Conservation (phyloP, 2,113 vertebrate genomes). For the Numida meleagris region DNA sequence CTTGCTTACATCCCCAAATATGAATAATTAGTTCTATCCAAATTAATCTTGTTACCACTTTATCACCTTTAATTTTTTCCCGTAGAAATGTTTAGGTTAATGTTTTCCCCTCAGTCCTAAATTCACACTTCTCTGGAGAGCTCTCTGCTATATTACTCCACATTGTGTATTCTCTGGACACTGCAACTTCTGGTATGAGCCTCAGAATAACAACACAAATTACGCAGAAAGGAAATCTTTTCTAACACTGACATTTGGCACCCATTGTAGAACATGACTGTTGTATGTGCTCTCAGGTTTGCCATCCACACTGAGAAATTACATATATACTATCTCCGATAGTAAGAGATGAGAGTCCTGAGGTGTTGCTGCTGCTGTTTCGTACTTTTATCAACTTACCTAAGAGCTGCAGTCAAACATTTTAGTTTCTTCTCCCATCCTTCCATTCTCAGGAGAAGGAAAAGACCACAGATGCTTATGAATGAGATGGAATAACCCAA, state of each 20-base stretch:
- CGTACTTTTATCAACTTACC: neutral
- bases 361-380: neutral
- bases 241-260: neutral
- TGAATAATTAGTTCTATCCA: slow-evolving; percentile 52
- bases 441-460: neutral
- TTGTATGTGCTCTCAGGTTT: neutral
- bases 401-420: neutral
- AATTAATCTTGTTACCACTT: slow-evolving; percentile 18
- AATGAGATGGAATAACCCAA: neutral
- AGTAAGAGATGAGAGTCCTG: neutral
- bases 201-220: neutral
- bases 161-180: neutral
- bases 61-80: slow-evolving; percentile 52
- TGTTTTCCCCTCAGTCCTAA: neutral
- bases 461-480: neutral
- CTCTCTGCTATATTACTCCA: neutral
- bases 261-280: accelerated
- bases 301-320: too few species aligned
- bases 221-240: neutral
- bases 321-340: too few species aligned
- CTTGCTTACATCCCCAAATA: neutral
- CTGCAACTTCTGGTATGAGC: neutral
- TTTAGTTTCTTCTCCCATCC: neutral
- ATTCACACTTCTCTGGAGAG: neutral
- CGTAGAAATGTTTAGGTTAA: slow-evolving; percentile 34